Evolutionary conservation across 2,797 vertebrate genomes (phyloP).

Genomic region (Adelosebastes latens): DNA sequence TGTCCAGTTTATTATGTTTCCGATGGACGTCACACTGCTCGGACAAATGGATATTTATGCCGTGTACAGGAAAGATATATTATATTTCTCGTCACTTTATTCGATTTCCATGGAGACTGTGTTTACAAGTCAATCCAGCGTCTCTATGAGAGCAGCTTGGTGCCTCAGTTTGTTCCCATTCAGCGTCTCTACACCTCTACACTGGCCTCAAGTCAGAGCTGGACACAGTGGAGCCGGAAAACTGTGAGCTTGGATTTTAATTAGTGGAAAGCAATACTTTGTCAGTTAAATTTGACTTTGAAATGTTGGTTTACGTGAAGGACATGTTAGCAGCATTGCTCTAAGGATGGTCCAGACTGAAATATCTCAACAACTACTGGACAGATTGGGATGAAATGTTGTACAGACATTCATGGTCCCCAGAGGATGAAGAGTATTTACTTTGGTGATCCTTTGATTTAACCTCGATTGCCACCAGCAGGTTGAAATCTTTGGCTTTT

Average conservation of each 20-base stretch:
- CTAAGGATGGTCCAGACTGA: no score
- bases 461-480: neutral
- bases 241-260: neutral
- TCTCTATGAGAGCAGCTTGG: neutral
- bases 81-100: slow-evolving; percentile 10
- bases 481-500: neutral
- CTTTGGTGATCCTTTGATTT: neutral
- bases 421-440: no score
- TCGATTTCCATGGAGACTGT: slow-evolving; percentile 35
- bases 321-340: no score
- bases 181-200: neutral
- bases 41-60: slow-evolving; percentile 18
- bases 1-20: slow-evolving; percentile 39
- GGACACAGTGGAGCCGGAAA: neutral
- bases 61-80: slow-evolving; percentile 1
- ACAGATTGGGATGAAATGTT: neutral
- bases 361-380: neutral
- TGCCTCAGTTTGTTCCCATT: neutral
- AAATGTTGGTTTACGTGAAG: neutral
- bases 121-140: neutral
- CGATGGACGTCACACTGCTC: neutral
- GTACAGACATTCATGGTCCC: no score
- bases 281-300: neutral
- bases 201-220: neutral
- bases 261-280: neutral